Conservation (phyloP, 1,140 invertebrate genomes). For the Drosophila nigrodunni region DNA sequence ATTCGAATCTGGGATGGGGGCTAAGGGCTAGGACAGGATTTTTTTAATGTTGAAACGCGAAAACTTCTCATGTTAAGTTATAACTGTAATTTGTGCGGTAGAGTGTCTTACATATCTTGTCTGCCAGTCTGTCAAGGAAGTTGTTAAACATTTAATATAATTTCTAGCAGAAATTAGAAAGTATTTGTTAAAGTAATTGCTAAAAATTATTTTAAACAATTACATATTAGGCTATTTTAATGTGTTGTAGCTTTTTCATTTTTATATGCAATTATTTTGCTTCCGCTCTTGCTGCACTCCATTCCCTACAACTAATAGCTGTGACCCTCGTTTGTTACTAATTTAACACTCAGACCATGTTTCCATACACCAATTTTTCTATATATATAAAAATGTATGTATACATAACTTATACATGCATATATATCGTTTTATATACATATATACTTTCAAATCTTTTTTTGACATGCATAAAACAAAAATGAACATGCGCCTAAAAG, state of each 20-base stretch:
- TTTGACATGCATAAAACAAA: slow-evolving; percentile 18
- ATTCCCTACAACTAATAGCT: slow-evolving; percentile 32
- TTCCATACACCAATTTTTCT: slow-evolving; percentile 5
- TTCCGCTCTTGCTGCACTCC: too few species aligned
- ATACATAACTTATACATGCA: neutral
- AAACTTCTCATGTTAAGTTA: slow-evolving; percentile 22
- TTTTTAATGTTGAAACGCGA: slow-evolving; percentile 10
- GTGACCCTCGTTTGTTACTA: slow-evolving; percentile 62
- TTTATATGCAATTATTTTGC: too few species aligned
- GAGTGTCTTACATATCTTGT: slow-evolving; percentile 13
- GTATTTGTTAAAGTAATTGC: neutral
- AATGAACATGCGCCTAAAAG: slow-evolving; percentile 33
- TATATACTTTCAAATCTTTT: slow-evolving; percentile 42
- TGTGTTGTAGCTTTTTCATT: too few species aligned
- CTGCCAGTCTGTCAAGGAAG: slow-evolving; percentile 34
- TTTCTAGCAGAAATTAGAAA: slow-evolving; percentile 4
- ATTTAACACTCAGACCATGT: slow-evolving; percentile 57
- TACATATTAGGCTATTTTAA: too few species aligned
- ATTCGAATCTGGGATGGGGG: neutral
- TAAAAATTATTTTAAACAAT: too few species aligned
- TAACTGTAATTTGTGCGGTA: slow-evolving; percentile 29
- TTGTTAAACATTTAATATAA: slow-evolving; percentile 42
- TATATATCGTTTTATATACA: slow-evolving; percentile 8
- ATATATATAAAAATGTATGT: slow-evolving; percentile 24
- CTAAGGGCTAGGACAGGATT: slow-evolving; percentile 13